phyloP scores from a whole-genome alignment of 2,888 invertebrate genomes.

The Chymomyza procnemis region DNA sequence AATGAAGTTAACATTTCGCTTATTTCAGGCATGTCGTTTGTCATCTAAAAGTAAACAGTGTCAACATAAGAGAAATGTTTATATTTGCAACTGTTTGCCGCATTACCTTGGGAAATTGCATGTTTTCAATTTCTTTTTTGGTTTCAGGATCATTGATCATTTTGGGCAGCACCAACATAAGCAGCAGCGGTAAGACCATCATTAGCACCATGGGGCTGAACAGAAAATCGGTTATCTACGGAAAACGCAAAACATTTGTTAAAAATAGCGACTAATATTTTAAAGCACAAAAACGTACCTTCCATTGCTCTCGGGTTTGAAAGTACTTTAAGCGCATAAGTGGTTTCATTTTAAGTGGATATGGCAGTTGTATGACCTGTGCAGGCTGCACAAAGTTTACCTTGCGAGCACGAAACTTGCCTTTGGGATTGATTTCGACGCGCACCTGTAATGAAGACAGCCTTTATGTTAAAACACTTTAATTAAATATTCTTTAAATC shows the following conservation, averaged over 20 bases:
- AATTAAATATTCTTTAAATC: background rate
- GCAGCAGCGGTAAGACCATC: constrained; percentile 94
- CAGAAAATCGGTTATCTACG: constrained; percentile 91
- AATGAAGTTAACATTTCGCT: constrained; percentile 95
- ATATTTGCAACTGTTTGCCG: background rate
- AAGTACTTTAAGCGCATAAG: constrained; percentile 91
- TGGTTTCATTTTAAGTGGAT: constrained; percentile 94
- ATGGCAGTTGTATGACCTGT: constrained; percentile 92
- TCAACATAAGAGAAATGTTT: background rate
- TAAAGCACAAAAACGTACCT: constrained; percentile 78
- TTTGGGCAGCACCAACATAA: constrained; percentile 95
- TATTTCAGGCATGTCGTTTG: constrained; percentile 95
- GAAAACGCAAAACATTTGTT: background rate
- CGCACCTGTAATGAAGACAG: constrained; percentile 79
- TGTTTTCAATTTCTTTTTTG: constrained; percentile 95
- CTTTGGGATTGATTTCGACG: constrained; percentile 98
- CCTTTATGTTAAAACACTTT: background rate
- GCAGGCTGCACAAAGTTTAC: constrained; percentile 96
- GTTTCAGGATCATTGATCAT: constrained; percentile 99
- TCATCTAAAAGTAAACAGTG: constrained; percentile 82
- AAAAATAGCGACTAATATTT: background rate
- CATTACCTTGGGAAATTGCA: constrained; percentile 81
- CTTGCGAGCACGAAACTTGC: constrained; percentile 95
- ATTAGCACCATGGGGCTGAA: constrained; percentile 98
- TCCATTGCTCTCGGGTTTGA: constrained; percentile 96